Base-by-base conservation (phyloP, 2,797 vertebrate species). In the Hypotaenidia okinawae region DNA sequence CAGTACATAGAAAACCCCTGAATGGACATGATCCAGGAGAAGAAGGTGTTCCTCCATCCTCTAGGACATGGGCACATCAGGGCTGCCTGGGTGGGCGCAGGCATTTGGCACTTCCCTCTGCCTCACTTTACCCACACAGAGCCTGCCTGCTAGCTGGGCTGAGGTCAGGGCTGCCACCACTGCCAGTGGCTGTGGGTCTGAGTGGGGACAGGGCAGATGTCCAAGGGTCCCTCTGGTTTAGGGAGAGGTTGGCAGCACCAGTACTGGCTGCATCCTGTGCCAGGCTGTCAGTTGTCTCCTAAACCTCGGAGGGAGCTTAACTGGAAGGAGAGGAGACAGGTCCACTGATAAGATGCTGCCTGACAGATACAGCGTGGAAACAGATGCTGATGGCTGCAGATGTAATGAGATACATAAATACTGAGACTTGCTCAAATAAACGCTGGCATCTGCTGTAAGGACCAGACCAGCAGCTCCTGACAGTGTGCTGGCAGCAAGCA, bases 311-410 rank as follows among this genome's bases (percentile, higher is more conserved):
- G 28, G 21, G 47, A 78, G 49, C 62, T 66, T 13, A 21, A 12
- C 25, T 37, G 79, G 52, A 35, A 75, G 82, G 77, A 78, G 88
- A 62, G 33, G 61, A 76, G 58, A 87, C 79, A 70, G 63, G 39
- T 55, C 51, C 1, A 7, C 87, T 90, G 96, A 97, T 86, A 93
- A 94, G 95, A 91, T 91, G 85, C 74, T 85, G 80, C 94, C 61
- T 95, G 97, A 94, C 94, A 95, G 96, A 76, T 78, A 61, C 41
- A 64, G 87, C 5, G 16, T 92, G 92, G 80, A 95, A 97, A 94
- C 96, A 96, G 94, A 95, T 96, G 94, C 94, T 92, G 41, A 76
- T 6, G 73, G 87, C 94, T 96, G 85, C 94, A 63, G 92, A 52
- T 41, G 92, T 94, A 86, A 89, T 79, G 92, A 95, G 94, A 95